A percentile compares a stretch with the other conserved stretches of the same genome.
These are phyloP conservation scores for Patella ulyssiponensis DNA, from an alignment of 2,888 invertebrate genomes.

Conservation along the genomic window DNA sequence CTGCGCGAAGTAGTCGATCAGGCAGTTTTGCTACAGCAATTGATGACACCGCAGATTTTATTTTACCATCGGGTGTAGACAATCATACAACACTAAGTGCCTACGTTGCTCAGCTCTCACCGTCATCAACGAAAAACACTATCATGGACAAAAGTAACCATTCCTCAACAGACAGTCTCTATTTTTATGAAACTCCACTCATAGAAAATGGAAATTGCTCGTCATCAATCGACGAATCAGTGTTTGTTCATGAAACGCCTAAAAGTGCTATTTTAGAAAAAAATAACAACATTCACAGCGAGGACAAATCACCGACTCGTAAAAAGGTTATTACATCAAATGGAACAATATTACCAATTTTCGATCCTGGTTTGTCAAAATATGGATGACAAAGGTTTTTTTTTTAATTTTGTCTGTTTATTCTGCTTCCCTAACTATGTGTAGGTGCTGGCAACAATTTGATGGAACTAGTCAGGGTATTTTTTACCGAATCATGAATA, in stretches of 20 bases:
- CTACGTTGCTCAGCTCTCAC: constrained; percentile 26
- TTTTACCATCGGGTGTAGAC: constrained; percentile 24
- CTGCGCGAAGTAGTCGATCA: constrained; percentile 39
- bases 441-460: no score
- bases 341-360: background rate
- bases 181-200: background rate
- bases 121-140: constrained; percentile 14
- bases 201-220: background rate
- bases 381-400: background rate
- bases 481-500: no score
- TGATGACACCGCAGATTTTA: constrained; percentile 31
- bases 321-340: background rate
- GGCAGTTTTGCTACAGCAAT: constrained; percentile 43
- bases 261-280: background rate
- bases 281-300: background rate
- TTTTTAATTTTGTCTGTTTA: background rate
- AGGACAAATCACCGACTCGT: background rate
- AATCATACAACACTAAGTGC: constrained; percentile 27
- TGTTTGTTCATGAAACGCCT: background rate
- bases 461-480: no score
- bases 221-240: no score
- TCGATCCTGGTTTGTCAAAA: background rate
- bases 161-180: background rate
- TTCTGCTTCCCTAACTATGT: no score
- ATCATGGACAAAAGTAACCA: background rate